Evolutionary conservation across 2,888 invertebrate genomes (phyloP).

Genomic region (Sinhomidia bicolor): DNA sequence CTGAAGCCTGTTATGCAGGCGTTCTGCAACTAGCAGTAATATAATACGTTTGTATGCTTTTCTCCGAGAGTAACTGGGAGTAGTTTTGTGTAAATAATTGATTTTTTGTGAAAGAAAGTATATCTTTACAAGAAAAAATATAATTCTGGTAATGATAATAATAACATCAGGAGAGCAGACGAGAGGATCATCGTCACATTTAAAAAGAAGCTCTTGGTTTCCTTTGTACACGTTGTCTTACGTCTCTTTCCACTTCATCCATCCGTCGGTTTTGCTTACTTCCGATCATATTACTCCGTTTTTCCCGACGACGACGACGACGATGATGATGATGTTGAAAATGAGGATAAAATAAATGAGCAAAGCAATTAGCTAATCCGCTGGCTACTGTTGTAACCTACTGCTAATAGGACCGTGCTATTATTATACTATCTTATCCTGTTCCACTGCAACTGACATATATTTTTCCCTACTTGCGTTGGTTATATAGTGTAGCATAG

Average conservation of each 20-base stretch:
- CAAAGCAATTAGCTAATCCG: constrained; percentile 62
- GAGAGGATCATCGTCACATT: too few species aligned
- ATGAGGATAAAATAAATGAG: constrained; percentile 48
- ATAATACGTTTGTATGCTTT: too few species aligned
- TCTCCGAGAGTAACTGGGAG: too few species aligned
- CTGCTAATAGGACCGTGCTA: too few species aligned
- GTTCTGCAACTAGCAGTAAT: too few species aligned
- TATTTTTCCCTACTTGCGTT: too few species aligned
- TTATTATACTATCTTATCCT: too few species aligned
- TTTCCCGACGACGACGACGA: not conserved
- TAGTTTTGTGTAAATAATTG: not conserved
- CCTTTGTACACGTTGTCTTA: not conserved
- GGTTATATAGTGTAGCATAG: too few species aligned
- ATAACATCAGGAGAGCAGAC: not conserved
- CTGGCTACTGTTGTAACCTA: not conserved
- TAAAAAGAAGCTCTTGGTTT: too few species aligned
- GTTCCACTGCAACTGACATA: too few species aligned
- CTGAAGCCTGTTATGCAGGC: too few species aligned
- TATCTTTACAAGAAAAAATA: not conserved
- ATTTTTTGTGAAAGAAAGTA: not conserved
- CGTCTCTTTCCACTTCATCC: not conserved
- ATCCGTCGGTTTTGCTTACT: not conserved
- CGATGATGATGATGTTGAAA: not conserved
- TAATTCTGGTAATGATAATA: not conserved
- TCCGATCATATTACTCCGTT: not conserved